Percentiles rank a stretch among this genome's conserved stretches.
These are phyloP conservation scores for Cephalopterus ornatus DNA, from an alignment of 2,113 vertebrate genomes.

Conservation along the genomic window DNA sequence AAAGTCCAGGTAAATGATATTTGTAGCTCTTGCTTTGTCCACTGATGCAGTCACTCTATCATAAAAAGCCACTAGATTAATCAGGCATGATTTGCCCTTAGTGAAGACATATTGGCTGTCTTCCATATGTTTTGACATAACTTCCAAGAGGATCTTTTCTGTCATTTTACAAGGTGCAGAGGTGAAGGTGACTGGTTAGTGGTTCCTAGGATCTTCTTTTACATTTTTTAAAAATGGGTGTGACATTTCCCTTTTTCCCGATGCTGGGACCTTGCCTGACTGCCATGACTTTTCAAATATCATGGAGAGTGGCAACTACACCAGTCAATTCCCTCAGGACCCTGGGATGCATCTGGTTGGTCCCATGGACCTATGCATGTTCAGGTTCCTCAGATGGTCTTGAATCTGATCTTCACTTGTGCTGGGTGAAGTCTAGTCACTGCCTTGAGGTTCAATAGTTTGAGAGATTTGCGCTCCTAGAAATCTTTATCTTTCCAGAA, in stretches of 20 bases:
- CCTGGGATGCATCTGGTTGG: not conserved
- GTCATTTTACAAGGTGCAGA: not conserved
- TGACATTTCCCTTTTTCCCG: not conserved
- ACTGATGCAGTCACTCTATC: accelerated
- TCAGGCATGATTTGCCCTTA: not conserved
- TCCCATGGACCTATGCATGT: not conserved
- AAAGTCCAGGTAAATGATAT: not conserved
- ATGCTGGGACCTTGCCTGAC: not conserved
- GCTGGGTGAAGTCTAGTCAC: accelerated
- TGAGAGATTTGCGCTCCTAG: not conserved
- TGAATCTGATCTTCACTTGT: not conserved
- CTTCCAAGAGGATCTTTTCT: not conserved
- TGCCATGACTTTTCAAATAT: not conserved
- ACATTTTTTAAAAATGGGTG: not conserved
- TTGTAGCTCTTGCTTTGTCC: not conserved
- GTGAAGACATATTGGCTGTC: not conserved
- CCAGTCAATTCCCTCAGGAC: not conserved
- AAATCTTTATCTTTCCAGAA: not conserved
- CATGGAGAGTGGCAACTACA: not conserved
- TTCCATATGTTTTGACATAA: not conserved
- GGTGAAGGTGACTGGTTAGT: not conserved
- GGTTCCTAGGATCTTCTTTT: not conserved
- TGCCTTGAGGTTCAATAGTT: not conserved
- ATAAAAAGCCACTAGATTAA: not conserved
- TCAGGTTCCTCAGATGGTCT: not conserved